Evolutionary conservation across 2,113 vertebrate species (phyloP).

Genomic region (Pionites leucogaster): DNA sequence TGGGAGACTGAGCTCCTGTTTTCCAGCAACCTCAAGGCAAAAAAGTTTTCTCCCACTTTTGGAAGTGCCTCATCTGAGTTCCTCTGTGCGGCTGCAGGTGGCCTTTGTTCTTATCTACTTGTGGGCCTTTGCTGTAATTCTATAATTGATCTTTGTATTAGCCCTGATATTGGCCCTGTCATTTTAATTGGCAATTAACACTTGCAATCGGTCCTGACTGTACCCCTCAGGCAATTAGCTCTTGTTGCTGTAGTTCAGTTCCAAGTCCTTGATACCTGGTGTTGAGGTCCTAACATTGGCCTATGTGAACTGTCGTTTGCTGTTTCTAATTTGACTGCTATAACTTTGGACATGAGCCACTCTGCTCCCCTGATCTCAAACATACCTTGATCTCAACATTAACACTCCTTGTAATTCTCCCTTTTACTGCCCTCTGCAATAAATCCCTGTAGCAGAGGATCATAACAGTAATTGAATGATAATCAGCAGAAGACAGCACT

Average conservation of each 20-base stretch:
- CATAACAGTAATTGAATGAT: constrained; percentile 15
- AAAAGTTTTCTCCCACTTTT: not conserved
- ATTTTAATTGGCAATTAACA: constrained; percentile 60
- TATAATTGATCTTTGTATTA: constrained; percentile 33
- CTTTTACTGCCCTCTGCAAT: constrained; percentile 35
- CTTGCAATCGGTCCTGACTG: constrained; percentile 44
- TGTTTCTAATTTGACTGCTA: not conserved
- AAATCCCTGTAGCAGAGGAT: not conserved
- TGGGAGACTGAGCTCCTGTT: not conserved
- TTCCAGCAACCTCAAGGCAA: not conserved
- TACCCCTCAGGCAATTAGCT: constrained; percentile 27
- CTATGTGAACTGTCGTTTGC: not conserved
- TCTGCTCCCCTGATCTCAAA: not conserved
- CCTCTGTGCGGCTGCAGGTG: not conserved
- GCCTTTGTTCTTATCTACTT: constrained; percentile 24
- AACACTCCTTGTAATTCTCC: not conserved
- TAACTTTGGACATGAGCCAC: not conserved
- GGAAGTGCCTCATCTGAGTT: not conserved
- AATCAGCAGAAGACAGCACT: not conserved
- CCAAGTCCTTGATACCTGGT: constrained; percentile 7
- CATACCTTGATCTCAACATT: not conserved
- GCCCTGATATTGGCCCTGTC: constrained; percentile 22
- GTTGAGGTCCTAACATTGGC: constrained; percentile 19
- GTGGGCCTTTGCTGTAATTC: constrained; percentile 22
- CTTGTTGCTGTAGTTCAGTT: constrained; percentile 16